A percentile compares a stretch with the other conserved stretches of the same genome.
Evolutionary conservation across 2,888 invertebrate species (phyloP).

Genomic region (Strigamia crassipes): DNA sequence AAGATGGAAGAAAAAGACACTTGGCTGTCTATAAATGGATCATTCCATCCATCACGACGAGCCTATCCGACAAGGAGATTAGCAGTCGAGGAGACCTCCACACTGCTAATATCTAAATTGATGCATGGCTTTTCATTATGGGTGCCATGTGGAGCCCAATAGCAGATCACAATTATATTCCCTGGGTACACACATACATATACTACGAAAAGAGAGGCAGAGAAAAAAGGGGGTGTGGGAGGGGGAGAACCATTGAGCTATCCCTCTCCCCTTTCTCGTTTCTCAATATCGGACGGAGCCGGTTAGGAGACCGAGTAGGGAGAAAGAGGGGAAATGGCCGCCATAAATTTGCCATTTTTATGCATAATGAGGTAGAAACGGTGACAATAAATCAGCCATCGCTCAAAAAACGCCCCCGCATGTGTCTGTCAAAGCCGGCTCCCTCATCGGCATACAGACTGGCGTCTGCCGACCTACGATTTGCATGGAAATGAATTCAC

Average conservation of each 20-base stretch:
- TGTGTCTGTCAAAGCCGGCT: slow-evolving; percentile 45
- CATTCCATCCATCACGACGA: slow-evolving; percentile 33
- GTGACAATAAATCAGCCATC: slow-evolving; percentile 50
- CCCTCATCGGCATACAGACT: slow-evolving; percentile 41
- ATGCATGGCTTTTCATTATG: slow-evolving; percentile 38
- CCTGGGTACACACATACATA: slow-evolving; percentile 29
- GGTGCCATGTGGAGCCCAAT: slow-evolving; percentile 28
- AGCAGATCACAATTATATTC: slow-evolving; percentile 38
- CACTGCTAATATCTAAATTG: slow-evolving; percentile 38
- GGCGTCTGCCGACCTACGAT: slow-evolving; percentile 43
- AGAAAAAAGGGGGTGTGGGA: background rate
- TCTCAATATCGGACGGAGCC: slow-evolving; percentile 36
- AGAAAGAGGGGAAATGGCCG: slow-evolving; percentile 43
- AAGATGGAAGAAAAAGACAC: slow-evolving; percentile 42
- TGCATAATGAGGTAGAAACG: slow-evolving; percentile 51
- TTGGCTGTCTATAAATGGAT: slow-evolving; percentile 40
- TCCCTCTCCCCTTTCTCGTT: slow-evolving; percentile 41
- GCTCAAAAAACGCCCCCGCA: slow-evolving; percentile 44
- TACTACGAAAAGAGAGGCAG: background rate
- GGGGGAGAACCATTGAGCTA: background rate
- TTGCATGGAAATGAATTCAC: slow-evolving; percentile 47
- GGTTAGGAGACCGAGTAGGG: slow-evolving; percentile 13
- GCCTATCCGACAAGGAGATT: slow-evolving; percentile 25
- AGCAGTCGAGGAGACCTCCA: slow-evolving; percentile 20
- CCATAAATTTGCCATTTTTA: slow-evolving; percentile 51